These are phyloP conservation scores for Dendrolimus houi DNA, from an alignment of 2,888 invertebrate species.

Conservation along the genomic window DNA sequence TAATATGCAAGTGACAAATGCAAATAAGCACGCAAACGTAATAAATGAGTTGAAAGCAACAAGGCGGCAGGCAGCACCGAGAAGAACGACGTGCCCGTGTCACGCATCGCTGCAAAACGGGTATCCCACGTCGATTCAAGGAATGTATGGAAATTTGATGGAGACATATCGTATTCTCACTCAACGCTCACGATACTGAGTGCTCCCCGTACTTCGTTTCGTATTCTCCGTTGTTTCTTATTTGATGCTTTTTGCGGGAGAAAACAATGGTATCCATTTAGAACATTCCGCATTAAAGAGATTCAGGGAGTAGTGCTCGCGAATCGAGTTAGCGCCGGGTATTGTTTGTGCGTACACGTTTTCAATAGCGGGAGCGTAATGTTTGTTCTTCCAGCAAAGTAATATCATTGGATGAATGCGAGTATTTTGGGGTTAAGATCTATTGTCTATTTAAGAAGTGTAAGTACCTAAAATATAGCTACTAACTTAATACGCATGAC, in stretches of 20 bases:
- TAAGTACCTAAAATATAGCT: not conserved
- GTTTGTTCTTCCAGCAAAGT: constrained; percentile 3
- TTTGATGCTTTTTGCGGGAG: constrained; percentile 48
- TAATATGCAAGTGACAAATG: too few relatives aligned
- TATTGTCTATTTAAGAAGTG: not conserved
- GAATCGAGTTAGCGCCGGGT: constrained; percentile 40
- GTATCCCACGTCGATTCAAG: constrained; percentile 41
- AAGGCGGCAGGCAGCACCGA: constrained; percentile 16
- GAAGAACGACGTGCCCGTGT: constrained; percentile 38
- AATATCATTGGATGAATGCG: not conserved
- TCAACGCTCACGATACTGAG: constrained; percentile 41
- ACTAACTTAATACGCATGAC: too few relatives aligned
- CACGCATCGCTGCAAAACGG: constrained; percentile 48
- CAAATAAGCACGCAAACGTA: too few relatives aligned
- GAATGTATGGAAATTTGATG: constrained; percentile 68
- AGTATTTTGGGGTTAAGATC: not conserved
- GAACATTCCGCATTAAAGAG: constrained; percentile 43
- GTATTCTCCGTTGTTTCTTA: constrained; percentile 41
- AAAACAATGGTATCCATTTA: constrained; percentile 61
- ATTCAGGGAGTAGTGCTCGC: constrained; percentile 32
- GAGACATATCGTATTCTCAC: constrained; percentile 60
- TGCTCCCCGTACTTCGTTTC: constrained; percentile 47
- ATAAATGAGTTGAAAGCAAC: not conserved
- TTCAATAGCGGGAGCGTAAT: constrained; percentile 19
- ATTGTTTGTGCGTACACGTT: constrained; percentile 29